Conservation (phyloP, 2,797 vertebrate genomes). For the Sparidentex hasta region DNA sequence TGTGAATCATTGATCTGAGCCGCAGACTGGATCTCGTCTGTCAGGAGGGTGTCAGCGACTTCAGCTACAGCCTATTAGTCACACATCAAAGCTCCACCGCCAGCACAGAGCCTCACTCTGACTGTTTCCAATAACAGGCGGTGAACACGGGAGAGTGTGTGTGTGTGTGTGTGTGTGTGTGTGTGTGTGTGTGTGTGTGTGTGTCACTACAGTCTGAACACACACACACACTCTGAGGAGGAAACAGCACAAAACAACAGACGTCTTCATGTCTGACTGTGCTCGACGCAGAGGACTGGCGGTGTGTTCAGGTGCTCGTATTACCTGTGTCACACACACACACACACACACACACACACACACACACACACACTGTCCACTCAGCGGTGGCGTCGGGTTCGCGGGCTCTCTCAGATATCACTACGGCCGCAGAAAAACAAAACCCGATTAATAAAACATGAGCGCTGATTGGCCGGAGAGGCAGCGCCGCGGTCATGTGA, state of each 20-base stretch:
- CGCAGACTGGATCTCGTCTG: constrained; percentile 57
- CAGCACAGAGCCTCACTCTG: neutral
- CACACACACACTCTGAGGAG: neutral
- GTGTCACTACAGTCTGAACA: too few species aligned
- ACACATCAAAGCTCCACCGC: constrained; percentile 44
- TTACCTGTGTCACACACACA: constrained; percentile 17
- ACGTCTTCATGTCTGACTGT: neutral
- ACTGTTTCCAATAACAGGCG: constrained; percentile 26
- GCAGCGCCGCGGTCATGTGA: constrained; percentile 50
- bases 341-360: neutral
- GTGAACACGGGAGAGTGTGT: neutral
- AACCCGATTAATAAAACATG: constrained; percentile 85
- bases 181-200: neutral
- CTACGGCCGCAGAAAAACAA: constrained; percentile 74
- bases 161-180: neutral
- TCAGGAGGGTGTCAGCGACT: constrained; percentile 58
- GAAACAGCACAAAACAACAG: neutral
- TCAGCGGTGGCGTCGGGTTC: constrained; percentile 80
- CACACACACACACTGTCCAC: constrained; percentile 55
- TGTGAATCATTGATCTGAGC: constrained; percentile 67
- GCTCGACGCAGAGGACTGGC: neutral
- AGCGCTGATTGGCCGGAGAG: constrained; percentile 69
- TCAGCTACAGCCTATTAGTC: constrained; percentile 53
- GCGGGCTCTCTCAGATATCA: constrained; percentile 77
- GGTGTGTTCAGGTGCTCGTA: neutral